Evolutionary conservation across 2,797 vertebrate genomes (phyloP), one percentile per base, ranked within the genome.

Genomic region (Lithobates sylvaticus): DNA sequence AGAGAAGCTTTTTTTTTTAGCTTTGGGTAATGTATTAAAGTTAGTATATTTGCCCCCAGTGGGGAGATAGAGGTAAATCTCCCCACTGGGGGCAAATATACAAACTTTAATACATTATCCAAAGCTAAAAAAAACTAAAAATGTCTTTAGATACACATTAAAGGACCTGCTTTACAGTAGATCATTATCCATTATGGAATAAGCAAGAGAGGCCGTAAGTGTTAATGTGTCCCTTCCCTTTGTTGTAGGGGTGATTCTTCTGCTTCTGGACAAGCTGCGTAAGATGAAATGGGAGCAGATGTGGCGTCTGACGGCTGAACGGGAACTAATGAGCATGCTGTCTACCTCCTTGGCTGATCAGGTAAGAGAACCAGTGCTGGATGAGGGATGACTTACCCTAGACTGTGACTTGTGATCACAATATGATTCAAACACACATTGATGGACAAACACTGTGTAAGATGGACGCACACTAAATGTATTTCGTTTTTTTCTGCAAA

Each of bases 221-320:
- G 21, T 61, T 61, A 7, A 61, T 10, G 18, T n/a, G 5, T 58
- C 18, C 7, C 69, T 64, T 29, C 27, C 32, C 27, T 50, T 26
- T 89, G 26, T 89, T 89, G 15, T 89, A 99, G 98, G 98, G 21
- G 98, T 99, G 88, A 99, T 99, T 91, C 88, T 99, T 88, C 94
- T 99, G 83, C 96, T 99, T 73, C 92, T 99, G 6, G 98, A 99
- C 90, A 97, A 97, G 88, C 92, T 99, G 34, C 93, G 98, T 88
- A 99, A 99, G 93, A 97, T 99, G 92, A 96, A 98, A 73, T 99
- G 98, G 98, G 98, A 99, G 89, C 98, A 99, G 95, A 99, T 99
- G 98, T 99, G 98, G 98, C 96, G 98, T 77, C 92, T 99, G 88
- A 99, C 98, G 0, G 98, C 98, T 0, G 98, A 99, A 91, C 93